Conservation (phyloP, 2,113 vertebrate species). For the Pterocles orientalis region DNA sequence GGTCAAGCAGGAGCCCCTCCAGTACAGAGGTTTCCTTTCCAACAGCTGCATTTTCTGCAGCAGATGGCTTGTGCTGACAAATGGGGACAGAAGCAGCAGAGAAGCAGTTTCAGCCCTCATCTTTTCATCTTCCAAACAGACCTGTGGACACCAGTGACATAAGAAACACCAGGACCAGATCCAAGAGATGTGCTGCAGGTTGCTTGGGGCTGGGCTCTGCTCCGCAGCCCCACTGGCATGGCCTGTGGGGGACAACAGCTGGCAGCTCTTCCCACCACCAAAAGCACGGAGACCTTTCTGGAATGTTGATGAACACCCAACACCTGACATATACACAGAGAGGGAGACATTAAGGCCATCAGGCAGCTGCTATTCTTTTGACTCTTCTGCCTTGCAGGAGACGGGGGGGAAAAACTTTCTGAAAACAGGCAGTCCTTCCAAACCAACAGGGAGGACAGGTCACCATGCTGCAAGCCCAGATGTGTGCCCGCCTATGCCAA, state of each 20-base stretch:
- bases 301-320: neutral
- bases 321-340: fast-evolving
- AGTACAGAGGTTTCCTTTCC: neutral
- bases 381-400: neutral
- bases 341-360: neutral
- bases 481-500: neutral
- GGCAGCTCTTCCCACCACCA: neutral
- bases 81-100: neutral
- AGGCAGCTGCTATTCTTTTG: neutral
- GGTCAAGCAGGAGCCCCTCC: neutral
- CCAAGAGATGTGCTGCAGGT: neutral
- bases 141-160: no score
- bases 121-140: neutral
- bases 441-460: neutral
- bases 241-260: neutral
- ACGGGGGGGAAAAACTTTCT: neutral
- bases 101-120: neutral
- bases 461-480: neutral
- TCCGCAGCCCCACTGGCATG: neutral
- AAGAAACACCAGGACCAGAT: neutral
- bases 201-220: neutral
- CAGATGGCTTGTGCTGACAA: neutral
- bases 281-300: neutral
- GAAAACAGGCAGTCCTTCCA: neutral
- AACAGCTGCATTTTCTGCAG: neutral